A percentile compares a stretch with the other conserved stretches of the same genome.
Conservation (phyloP, 2,113 vertebrate genomes). For the Sorex araneus region DNA sequence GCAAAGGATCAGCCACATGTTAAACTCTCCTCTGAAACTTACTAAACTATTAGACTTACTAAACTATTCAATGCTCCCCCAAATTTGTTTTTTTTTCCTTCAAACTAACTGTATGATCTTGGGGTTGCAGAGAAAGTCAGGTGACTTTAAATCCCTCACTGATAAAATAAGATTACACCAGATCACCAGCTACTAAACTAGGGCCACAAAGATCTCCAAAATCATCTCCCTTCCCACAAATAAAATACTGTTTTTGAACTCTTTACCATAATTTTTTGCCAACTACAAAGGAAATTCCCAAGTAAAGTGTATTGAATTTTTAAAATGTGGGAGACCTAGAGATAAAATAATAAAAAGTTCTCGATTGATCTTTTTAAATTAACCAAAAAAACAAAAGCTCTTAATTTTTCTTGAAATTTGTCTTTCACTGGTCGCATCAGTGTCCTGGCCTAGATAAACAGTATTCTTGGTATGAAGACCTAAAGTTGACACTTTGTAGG, state of each 20-base stretch:
- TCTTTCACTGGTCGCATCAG: neutral
- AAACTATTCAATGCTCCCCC: neutral
- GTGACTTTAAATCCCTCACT: neutral
- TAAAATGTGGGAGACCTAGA: neutral
- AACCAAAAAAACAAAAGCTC: neutral
- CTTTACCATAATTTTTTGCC: neutral
- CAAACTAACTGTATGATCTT: conserved; percentile 20
- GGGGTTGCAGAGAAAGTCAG: neutral
- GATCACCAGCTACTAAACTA: neutral
- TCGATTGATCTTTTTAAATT: neutral
- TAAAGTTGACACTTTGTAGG: neutral
- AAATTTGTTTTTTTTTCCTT: conserved; percentile 34
- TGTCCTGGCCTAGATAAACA: neutral
- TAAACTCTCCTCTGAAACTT: neutral
- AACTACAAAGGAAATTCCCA: conserved; percentile 22
- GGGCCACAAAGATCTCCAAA: neutral
- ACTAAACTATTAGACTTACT: neutral
- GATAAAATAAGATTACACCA: neutral
- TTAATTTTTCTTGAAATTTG: neutral
- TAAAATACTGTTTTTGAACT: neutral
- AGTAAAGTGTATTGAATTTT: conserved; percentile 1
- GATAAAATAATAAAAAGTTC: conserved; percentile 13
- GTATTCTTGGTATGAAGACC: neutral
- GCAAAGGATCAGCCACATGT: neutral
- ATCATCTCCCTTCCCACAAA: neutral